A percentile compares a stretch with the other conserved stretches of the same genome.
phyloP scores from a whole-genome alignment of 2,797 vertebrate species.

The Darevskia mixta region DNA sequence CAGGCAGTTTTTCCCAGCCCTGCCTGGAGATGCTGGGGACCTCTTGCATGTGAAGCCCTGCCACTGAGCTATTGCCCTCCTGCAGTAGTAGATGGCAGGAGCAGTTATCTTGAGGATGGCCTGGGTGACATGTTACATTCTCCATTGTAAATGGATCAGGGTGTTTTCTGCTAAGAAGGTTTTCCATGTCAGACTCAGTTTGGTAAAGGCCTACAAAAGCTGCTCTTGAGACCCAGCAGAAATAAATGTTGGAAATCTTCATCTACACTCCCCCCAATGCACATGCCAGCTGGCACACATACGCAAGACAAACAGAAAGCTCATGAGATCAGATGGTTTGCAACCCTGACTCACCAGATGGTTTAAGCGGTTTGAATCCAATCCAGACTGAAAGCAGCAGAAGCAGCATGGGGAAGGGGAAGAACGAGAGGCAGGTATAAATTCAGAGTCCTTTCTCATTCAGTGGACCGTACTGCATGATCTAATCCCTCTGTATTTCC shows the following conservation, averaged over 20 bases:
- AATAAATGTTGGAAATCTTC: background rate
- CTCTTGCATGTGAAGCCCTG: background rate
- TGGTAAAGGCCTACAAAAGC: background rate
- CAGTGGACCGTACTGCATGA: background rate
- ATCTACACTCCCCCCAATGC: background rate
- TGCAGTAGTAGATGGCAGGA: background rate
- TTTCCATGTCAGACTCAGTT: background rate
- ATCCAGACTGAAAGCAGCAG: slow-evolving; percentile 21
- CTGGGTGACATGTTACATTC: background rate
- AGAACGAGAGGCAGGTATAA: background rate
- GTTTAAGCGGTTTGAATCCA: slow-evolving; percentile 1
- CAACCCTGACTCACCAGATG: slow-evolving; percentile 9
- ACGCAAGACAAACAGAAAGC: background rate
- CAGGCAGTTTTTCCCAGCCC: background rate
- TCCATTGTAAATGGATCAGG: background rate
- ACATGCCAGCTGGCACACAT: background rate
- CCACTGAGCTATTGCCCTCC: background rate
- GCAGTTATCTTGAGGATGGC: background rate
- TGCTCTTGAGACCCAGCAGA: background rate
- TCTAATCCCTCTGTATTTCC: slow-evolving; percentile 8
- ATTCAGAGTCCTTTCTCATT: background rate
- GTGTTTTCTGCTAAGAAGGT: background rate
- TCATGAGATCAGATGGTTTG: slow-evolving; percentile 23
- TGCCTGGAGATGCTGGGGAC: background rate
- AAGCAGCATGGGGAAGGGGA: background rate